phyloP scores from a whole-genome alignment of 1,140 invertebrate genomes.

The Fopius arisanus region DNA sequence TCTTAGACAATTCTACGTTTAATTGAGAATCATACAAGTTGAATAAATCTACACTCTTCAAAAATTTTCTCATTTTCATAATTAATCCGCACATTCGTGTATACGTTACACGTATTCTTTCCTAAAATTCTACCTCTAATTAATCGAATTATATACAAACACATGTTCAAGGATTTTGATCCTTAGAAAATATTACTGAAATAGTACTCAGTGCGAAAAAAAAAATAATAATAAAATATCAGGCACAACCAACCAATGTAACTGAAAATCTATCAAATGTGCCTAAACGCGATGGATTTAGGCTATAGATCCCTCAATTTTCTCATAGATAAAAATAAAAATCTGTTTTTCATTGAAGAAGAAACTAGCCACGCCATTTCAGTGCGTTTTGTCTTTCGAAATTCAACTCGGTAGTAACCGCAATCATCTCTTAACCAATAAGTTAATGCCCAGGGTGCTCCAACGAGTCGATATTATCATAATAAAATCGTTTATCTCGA shows the following conservation, averaged over 20 bases:
- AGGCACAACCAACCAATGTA: not conserved
- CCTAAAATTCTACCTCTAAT: not conserved
- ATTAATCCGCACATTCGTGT: not conserved
- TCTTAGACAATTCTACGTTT: not conserved
- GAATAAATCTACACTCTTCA: not conserved
- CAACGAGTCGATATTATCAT: slow-evolving; percentile 14
- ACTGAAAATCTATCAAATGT: not conserved
- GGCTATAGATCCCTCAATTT: not conserved
- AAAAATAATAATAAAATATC: not conserved
- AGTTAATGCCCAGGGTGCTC: slow-evolving; percentile 26
- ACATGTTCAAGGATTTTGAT: not conserved
- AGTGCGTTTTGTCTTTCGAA: slow-evolving; percentile 5
- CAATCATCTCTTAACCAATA: slow-evolving; percentile 1
- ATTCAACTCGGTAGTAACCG: not conserved
- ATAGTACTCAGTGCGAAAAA: not conserved
- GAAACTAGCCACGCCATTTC: not conserved
- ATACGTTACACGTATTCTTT: not conserved
- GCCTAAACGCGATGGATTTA: not conserved
- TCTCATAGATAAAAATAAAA: not conserved
- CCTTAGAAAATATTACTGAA: not conserved
- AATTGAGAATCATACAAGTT: not conserved
- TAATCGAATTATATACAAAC: not conserved
- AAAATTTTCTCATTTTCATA: not conserved
- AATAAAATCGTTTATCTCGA: slow-evolving; percentile 20
- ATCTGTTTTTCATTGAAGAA: not conserved